phyloP scores from a whole-genome alignment of 2,113 vertebrate genomes.

The Leucosticte australis region DNA sequence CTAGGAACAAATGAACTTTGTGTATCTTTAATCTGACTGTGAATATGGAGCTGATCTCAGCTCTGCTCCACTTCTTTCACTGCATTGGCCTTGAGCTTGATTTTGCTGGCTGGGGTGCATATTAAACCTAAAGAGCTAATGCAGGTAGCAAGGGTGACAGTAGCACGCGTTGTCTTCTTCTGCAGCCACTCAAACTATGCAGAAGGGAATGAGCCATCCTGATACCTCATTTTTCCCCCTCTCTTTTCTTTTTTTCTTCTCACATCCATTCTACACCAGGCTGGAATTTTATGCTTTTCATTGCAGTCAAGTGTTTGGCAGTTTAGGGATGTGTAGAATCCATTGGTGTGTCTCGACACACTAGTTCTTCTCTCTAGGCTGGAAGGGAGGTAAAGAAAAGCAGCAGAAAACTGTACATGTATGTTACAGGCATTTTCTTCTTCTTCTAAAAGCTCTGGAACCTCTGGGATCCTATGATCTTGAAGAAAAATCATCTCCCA shows the following conservation, averaged over 20 bases:
- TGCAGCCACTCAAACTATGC: neutral
- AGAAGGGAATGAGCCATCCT: neutral
- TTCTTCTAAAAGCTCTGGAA: neutral
- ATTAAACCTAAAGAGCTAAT: neutral
- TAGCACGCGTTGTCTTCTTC: neutral
- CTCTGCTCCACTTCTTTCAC: neutral
- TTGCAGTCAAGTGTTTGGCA: neutral
- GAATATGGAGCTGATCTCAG: neutral
- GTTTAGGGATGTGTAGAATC: neutral
- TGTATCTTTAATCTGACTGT: neutral
- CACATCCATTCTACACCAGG: neutral
- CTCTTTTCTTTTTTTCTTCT: neutral
- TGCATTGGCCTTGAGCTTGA: neutral
- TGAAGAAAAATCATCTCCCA: slow-evolving; percentile 1
- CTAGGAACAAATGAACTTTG: neutral
- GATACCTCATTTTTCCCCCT: neutral
- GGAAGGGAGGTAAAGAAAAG: neutral
- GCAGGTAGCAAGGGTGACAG: neutral
- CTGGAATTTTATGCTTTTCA: neutral
- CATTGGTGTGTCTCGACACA: neutral
- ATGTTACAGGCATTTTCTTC: neutral
- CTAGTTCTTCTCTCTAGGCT: neutral
- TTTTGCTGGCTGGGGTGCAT: neutral
- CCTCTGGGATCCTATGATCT: neutral
- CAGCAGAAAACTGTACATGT: neutral